These are phyloP conservation scores for Limanda limanda DNA, from an alignment of 2,113 vertebrate genomes.

Conservation along the genomic window DNA sequence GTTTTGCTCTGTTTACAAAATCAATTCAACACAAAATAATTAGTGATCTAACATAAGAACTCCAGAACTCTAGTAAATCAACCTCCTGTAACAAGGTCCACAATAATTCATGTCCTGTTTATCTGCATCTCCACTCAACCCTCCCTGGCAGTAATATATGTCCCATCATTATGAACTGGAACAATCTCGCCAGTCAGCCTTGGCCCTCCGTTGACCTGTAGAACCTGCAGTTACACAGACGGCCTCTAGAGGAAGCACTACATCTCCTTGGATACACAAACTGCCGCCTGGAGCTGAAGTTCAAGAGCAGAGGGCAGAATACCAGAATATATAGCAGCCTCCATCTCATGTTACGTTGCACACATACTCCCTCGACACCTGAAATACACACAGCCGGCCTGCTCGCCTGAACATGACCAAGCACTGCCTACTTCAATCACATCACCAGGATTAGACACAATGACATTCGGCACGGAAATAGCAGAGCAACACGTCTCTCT, in stretches of 20 bases:
- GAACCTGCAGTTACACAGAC: constrained; percentile 42
- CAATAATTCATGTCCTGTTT: not conserved
- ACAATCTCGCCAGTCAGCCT: constrained; percentile 50
- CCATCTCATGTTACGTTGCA: constrained; percentile 62
- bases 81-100: constrained; percentile 18
- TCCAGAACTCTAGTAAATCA: constrained; percentile 7
- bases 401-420: constrained; percentile 16
- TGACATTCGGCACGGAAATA: constrained; percentile 9
- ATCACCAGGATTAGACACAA: constrained; percentile 18
- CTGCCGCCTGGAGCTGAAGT: constrained; percentile 25
- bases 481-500: not conserved
- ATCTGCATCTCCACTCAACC: constrained; percentile 9
- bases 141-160: constrained; percentile 31
- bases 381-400: constrained; percentile 65
- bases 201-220: constrained; percentile 43
- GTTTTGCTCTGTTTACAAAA: not conserved
- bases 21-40: not conserved
- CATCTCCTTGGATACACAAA: not conserved
- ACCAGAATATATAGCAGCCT: constrained; percentile 61
- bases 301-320: constrained; percentile 53
- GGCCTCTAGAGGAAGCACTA: constrained; percentile 58
- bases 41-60: not conserved
- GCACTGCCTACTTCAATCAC: constrained; percentile 25
- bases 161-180: constrained; percentile 36
- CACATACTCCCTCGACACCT: constrained; percentile 51